A percentile compares a stretch with the other conserved stretches of the same genome.
phyloP scores from a whole-genome alignment of 2,113 vertebrate genomes.

The Choloepus hoffmanni region DNA sequence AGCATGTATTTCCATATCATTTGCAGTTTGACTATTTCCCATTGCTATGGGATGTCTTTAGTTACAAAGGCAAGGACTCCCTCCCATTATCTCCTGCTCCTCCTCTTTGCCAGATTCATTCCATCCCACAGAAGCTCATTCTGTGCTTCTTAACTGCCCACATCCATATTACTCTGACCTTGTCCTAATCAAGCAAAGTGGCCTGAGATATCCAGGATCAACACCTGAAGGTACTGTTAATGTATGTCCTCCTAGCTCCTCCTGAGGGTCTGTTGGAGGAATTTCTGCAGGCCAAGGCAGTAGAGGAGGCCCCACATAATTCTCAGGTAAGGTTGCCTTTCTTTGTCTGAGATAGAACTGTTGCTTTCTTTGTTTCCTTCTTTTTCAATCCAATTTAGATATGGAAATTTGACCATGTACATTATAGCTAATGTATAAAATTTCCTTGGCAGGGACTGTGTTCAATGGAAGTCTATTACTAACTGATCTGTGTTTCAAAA shows the following conservation, averaged over 20 bases:
- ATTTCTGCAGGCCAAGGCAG: no score
- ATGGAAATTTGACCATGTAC: not conserved
- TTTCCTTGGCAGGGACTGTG: not conserved
- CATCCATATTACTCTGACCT: rapidly evolving
- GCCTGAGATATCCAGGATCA: not conserved
- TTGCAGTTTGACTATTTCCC: not conserved
- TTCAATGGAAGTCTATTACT: not conserved
- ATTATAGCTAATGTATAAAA: no score
- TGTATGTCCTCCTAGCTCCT: not conserved
- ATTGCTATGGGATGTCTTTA: not conserved
- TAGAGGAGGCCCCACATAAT: not conserved
- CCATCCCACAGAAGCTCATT: not conserved
- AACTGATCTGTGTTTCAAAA: no score
- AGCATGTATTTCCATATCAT: not conserved
- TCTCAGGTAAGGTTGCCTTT: not conserved
- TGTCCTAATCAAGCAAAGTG: not conserved
- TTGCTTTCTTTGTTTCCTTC: not conserved
- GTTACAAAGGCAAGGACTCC: not conserved
- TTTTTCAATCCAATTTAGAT: not conserved
- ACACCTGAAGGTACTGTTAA: not conserved
- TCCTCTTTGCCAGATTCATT: not conserved
- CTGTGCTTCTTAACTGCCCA: rapidly evolving
- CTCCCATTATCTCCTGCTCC: not conserved
- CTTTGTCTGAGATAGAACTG: not conserved
- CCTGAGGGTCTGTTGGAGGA: not conserved